These are phyloP conservation scores for Tenthredo notha DNA, from an alignment of 2,888 invertebrate species.

Conservation along the genomic window DNA sequence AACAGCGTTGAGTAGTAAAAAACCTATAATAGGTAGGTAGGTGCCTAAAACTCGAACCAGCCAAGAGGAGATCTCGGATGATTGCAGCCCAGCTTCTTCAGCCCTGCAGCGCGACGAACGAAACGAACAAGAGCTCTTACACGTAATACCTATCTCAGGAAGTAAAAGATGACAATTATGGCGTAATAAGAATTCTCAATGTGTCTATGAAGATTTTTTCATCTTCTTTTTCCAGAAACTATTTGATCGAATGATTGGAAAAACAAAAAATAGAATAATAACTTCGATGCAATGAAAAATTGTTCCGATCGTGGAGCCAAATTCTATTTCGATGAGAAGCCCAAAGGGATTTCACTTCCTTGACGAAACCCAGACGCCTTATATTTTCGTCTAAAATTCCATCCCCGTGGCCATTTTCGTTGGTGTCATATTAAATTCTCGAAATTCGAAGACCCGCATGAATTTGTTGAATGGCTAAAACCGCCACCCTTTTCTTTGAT, in stretches of 20 bases:
- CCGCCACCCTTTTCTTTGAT: background rate
- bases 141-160: background rate
- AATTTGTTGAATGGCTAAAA: background rate
- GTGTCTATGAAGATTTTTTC: background rate
- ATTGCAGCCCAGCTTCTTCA: background rate
- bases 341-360: constrained; percentile 8
- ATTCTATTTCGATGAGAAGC: background rate
- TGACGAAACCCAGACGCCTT: constrained; percentile 30
- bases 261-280: too few species aligned
- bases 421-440: background rate
- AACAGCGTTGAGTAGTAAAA: constrained; percentile 31
- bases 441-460: constrained; percentile 31
- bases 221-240: background rate
- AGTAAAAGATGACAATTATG: background rate
- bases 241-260: background rate
- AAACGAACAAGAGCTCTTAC: constrained; percentile 1
- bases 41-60: constrained; percentile 35
- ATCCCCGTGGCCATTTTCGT: background rate
- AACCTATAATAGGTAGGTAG: constrained; percentile 45
- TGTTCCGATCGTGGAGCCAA: too few species aligned
- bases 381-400: background rate
- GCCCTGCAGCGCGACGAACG: constrained; percentile 3
- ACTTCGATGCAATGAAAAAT: too few species aligned
- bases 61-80: background rate
- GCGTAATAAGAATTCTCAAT: background rate